phyloP scores from a whole-genome alignment of 1,140 invertebrate species.

The Papilio polytes region DNA sequence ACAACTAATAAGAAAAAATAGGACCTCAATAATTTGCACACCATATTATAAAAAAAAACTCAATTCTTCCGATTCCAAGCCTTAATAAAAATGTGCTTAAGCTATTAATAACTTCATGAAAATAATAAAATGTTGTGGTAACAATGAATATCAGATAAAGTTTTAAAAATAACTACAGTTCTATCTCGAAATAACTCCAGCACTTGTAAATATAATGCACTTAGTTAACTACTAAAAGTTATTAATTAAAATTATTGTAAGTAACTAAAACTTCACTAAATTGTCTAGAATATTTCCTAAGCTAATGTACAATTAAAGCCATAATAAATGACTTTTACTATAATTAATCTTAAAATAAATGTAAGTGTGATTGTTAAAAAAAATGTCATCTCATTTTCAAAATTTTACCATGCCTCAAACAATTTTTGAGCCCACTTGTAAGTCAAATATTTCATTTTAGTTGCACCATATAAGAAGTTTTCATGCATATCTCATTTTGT shows the following conservation, averaged over 20 bases:
- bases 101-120: neutral
- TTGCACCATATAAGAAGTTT: neutral
- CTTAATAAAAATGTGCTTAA: neutral
- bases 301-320: slow-evolving; percentile 31
- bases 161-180: neutral
- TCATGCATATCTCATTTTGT: neutral
- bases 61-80: neutral
- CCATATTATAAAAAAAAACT: neutral
- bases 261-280: slow-evolving; percentile 26
- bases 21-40: neutral
- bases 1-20: neutral
- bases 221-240: slow-evolving; percentile 16
- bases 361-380: neutral
- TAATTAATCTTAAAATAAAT: neutral
- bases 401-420: neutral
- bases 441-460: neutral
- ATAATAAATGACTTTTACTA: slow-evolving; percentile 25
- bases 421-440: neutral
- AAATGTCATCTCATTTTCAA: neutral
- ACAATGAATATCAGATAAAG: neutral
- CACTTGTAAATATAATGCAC: slow-evolving; percentile 39
- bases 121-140: neutral
- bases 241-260: slow-evolving; percentile 1
- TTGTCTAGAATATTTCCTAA: slow-evolving; percentile 19
- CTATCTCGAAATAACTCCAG: neutral